Base-by-base conservation (phyloP, 2,113 vertebrate genomes). In the Oncorhynchus kisutch region DNA sequence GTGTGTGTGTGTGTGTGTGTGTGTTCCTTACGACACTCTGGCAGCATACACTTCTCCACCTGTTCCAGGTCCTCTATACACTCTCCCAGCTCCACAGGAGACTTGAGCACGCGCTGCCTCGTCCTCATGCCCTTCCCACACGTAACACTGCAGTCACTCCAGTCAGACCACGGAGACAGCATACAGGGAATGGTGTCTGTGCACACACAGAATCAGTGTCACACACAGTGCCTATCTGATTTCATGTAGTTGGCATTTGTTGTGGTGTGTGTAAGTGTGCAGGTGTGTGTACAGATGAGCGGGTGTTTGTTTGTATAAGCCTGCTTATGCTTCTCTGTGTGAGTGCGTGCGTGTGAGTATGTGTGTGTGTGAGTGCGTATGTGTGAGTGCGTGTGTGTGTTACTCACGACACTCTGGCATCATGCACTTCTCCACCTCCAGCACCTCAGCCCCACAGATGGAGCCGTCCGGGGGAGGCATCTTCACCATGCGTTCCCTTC, bases 331-430 rank as follows among this genome's bases (percentile, higher is more conserved):
- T 24, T 64, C 22, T 67, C 24, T 8, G 20, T 29, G 13, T 14
- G 24, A 59, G 31, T 12, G 6, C 24, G 9, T 11, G 24, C 25
- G 39, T 49, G n/a, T 39, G 51, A 2, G 25, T 57, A 16, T 20
- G 54, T 57, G 3, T 4, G 54, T 57, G 14, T 20, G 16, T 57
- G 7, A 20, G 7, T 8, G 54, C 4, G 54, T 57, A 4, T 8
- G 3, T 57, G 18, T 57, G 16, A 5, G 4, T 57, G 16, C 1
- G 16, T 20, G 54, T 57, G 3, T 11, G 27, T 25, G 22, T 20
- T 76, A 93, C 98, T 96, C 90, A 99, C 98, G 97, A 83, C 98
- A 99, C 81, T 99, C 97, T 0, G 97, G 98, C 97, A 99, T 99
- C 97, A 97, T 98, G 93, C 98, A 99, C 72, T 98, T 98, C 90